Evolutionary conservation across 1,140 invertebrate species (phyloP), one percentile per base, ranked within the genome.

Genomic region (Melipona quadrifasciata): DNA sequence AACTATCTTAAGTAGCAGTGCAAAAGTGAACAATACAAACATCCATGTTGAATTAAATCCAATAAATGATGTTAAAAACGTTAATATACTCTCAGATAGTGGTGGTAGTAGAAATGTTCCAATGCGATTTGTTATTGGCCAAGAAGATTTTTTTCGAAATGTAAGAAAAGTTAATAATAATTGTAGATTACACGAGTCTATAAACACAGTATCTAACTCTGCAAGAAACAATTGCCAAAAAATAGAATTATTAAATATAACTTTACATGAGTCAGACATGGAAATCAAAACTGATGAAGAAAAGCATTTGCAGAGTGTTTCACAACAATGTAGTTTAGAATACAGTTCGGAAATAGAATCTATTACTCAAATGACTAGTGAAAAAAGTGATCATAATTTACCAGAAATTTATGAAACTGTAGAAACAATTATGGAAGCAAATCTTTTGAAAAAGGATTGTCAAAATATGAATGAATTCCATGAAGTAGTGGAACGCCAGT

Each of bases 1-100:
- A 16, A 96, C 94, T 90, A 96, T 97, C n/a, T 95, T 96, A 75
- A 96, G 96, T 34, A 96, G 95, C 6, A 96, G 96, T 70, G 96
- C 96, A 10, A 97, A 97, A 93, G 96, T 97, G 0, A 97, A 97
- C 87, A 97, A 97, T 87, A 97, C 96, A 2, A 98, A 97, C 93
- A 96, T 97, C 80, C 97, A 97, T 87, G 96, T 97, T 0, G 96
- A 97, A 88, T 92, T 95, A 86, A 94, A 95, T 72, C 93, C 93
- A 1, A 94, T 95, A 58, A 96, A 94, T 74, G 96, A 95, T 19
- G 92, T 94, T 0, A 96, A 96, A 10, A 97, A 97, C 87, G 95
- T 96, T 2, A 97, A 96, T 89, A 95, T 96, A 71, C 91, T 97
- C 16, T 96, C 96, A 19, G 96, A 96, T 51, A 96, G 96, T 64